A percentile compares a stretch with the other conserved stretches of the same genome.
These are phyloP conservation scores for Trisateles emortualis DNA, from an alignment of 2,888 invertebrate genomes.

Conservation along the genomic window DNA sequence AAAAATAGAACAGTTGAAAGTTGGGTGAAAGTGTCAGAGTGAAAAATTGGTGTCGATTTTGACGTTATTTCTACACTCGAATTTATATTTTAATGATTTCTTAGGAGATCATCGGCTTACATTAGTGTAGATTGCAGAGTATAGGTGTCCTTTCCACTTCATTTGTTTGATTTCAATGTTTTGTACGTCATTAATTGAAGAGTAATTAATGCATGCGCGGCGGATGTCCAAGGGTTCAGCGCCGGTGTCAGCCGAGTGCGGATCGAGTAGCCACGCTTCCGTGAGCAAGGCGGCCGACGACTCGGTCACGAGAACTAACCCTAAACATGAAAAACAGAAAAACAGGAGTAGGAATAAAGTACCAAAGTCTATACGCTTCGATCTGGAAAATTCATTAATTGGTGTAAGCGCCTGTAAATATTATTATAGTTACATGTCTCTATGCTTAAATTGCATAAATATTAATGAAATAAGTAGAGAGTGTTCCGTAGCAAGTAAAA, in stretches of 20 bases:
- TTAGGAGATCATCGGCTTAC: slow-evolving; percentile 42
- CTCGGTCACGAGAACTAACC: slow-evolving; percentile 28
- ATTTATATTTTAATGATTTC: slow-evolving; percentile 42
- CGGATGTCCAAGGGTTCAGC: slow-evolving; percentile 49
- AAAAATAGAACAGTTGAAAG: slow-evolving; percentile 1
- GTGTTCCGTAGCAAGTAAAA: neutral
- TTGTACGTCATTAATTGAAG: slow-evolving; percentile 16
- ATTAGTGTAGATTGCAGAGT: slow-evolving; percentile 21
- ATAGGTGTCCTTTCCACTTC: slow-evolving; percentile 11
- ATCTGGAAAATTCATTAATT: slow-evolving; percentile 78
- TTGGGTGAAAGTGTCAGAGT: neutral
- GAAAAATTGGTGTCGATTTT: neutral
- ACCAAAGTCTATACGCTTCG: slow-evolving; percentile 72
- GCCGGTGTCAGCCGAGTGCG: slow-evolving; percentile 18
- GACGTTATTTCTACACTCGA: neutral
- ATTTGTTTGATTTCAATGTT: slow-evolving; percentile 39
- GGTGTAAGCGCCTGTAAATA: slow-evolving; percentile 61
- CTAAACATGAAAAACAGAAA: slow-evolving; percentile 40
- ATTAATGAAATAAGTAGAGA: neutral
- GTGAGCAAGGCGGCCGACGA: slow-evolving; percentile 47
- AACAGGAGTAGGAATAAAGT: slow-evolving; percentile 65
- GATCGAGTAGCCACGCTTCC: slow-evolving; percentile 25
- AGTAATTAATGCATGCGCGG: slow-evolving; percentile 61
- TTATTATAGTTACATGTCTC: neutral
- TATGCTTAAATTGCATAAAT: neutral